Evolutionary conservation across 2,888 invertebrate species (phyloP), one percentile per base, ranked within the genome.

Genomic region (Meta bourneti): DNA sequence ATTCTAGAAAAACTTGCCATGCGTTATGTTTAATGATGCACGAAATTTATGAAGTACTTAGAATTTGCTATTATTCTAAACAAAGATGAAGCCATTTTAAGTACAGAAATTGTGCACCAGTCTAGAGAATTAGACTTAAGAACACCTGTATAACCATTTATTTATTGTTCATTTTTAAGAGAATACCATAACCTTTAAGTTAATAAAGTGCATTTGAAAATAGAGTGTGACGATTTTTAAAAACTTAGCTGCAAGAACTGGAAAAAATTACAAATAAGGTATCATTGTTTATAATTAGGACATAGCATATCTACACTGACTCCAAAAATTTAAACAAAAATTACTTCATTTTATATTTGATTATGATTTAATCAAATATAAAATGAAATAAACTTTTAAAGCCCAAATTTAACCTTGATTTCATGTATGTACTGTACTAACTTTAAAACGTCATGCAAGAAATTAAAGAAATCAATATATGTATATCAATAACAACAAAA

Each of bases 401-500:
- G n/a, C n/a, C n/a, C 20, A 20, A 7, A n/a, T 16, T n/a, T 72
- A 6, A 2, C n/a, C 6, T 19, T 19, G 34, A 19, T 34, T 19
- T 74, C 19, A 74, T 74, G 19, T 74, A 34, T 34, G 11, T 74
- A 19, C 11, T 11, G 19, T 19, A 74, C 1, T 74, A 19, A 7
- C 6, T 34, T 74, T 34, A 4, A 34, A 34, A 34, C 34, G 34
- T 34, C 34, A 34, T 34, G 4, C 34, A 34, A 34, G 74, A 0
- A 74, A 74, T 11, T n/a, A 7, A 84, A 84, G 61, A 84, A 79
- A 84, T 34, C 54, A 54, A 74, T 16, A 54, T 61, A 13, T 74
- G 16, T 19, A 74, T 78, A 87, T 72, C 69, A 82, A 90, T 84
- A 90, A 84, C 79, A 90, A 90, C 81, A 89, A 78, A 84, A 84